Evolutionary conservation across 1,140 invertebrate species (phyloP).

Genomic region (Sycophila sp.): DNA sequence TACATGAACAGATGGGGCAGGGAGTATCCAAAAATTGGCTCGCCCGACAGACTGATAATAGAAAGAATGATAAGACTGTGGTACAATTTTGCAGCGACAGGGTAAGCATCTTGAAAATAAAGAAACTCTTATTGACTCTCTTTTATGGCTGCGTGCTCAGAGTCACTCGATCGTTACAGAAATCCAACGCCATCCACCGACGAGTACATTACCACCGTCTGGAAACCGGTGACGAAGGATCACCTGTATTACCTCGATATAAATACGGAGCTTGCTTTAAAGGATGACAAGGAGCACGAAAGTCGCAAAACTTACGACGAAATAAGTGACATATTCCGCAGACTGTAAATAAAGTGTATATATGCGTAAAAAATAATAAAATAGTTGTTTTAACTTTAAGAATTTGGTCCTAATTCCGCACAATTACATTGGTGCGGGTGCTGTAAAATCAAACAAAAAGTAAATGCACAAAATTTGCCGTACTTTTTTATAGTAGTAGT

Average conservation of each 20-base stretch:
- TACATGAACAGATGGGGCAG: constrained; percentile 2
- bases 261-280: background rate
- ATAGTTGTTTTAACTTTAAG: no score
- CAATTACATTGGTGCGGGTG: no score
- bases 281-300: background rate
- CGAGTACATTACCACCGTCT: constrained; percentile 4
- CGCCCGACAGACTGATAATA: constrained; percentile 6
- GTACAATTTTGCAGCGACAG: constrained; percentile 38
- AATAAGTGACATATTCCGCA: background rate
- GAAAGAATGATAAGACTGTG: constrained; percentile 36
- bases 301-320: background rate
- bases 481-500: no score
- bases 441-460: no score
- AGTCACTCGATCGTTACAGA: no score
- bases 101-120: constrained; percentile 11
- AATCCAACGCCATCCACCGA: background rate
- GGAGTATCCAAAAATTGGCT: constrained; percentile 5
- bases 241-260: constrained; percentile 12
- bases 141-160: no score
- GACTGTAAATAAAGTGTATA: background rate
- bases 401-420: no score
- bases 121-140: background rate
- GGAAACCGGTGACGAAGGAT: background rate
- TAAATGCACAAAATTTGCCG: no score
- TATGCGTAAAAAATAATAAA: no score